Evolutionary conservation across 2,797 vertebrate genomes (phyloP).

Genomic region (Sternotherus odoratus): DNA sequence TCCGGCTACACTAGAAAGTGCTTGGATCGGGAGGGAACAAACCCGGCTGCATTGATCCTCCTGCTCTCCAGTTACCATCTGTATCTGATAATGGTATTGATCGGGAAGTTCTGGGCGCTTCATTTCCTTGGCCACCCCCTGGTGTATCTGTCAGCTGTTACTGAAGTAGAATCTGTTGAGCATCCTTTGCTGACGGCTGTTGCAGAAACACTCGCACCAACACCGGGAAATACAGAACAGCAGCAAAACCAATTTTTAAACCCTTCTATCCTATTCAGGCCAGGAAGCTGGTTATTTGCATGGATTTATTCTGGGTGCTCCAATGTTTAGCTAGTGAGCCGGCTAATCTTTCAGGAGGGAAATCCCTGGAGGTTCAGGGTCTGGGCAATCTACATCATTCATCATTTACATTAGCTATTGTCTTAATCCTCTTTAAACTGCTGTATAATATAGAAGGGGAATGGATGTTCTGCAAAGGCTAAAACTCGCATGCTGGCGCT

Average conservation of each 20-base stretch:
- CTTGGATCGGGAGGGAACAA: not conserved
- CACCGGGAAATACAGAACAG: rapidly evolving
- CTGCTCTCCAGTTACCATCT: slow-evolving; percentile 8
- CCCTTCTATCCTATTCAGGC: slow-evolving; percentile 53
- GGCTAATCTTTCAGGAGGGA: slow-evolving; percentile 59
- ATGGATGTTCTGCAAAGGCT: slow-evolving; percentile 24
- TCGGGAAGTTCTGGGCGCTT: not conserved
- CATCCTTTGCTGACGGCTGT: not conserved
- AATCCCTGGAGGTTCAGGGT: slow-evolving; percentile 36
- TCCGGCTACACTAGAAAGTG: not conserved
- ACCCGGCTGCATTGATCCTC: not conserved
- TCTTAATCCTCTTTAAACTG: slow-evolving; percentile 72
- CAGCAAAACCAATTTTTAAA: not conserved
- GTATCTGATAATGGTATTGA: not conserved
- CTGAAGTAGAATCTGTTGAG: not conserved
- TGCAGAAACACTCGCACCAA: rapidly evolving
- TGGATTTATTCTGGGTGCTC: slow-evolving; percentile 70
- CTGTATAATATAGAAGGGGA: slow-evolving; percentile 63
- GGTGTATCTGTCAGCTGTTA: not conserved
- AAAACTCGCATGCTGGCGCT: not conserved
- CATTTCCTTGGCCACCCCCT: not conserved
- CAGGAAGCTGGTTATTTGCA: slow-evolving; percentile 43
- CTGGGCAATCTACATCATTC: slow-evolving; percentile 65
- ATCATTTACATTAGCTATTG: slow-evolving; percentile 69
- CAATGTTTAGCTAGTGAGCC: slow-evolving; percentile 64